Conservation (phyloP, 2,888 invertebrate species). For the Toxonevra muliebris region DNA sequence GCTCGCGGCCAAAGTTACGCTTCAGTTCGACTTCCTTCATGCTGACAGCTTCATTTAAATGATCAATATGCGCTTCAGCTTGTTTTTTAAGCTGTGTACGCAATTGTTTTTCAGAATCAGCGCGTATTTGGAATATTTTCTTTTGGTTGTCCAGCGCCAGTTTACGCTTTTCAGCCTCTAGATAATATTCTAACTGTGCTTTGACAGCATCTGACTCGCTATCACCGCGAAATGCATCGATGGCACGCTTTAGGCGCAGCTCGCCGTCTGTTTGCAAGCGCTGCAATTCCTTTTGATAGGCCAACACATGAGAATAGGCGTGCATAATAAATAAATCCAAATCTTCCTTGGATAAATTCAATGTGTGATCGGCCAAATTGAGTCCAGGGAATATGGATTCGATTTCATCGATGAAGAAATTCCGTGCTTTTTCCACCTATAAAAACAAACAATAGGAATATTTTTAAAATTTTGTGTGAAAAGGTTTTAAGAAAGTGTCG, state of each 20-base stretch:
- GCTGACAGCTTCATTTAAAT: conserved; percentile 76
- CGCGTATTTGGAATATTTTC: conserved; percentile 71
- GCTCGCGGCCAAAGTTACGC: conserved; percentile 67
- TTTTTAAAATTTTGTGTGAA: too few relatives aligned
- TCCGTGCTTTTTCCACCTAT: conserved; percentile 68
- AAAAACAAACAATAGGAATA: conserved; percentile 13
- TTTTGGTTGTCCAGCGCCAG: conserved; percentile 77
- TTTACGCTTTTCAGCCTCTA: conserved; percentile 74
- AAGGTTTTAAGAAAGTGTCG: too few relatives aligned
- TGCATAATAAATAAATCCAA: conserved; percentile 82
- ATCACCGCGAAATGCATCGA: conserved; percentile 70
- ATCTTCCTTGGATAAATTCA: conserved; percentile 71
- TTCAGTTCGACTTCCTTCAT: conserved; percentile 67
- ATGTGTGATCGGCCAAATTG: conserved; percentile 73
- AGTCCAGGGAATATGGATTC: conserved; percentile 78
- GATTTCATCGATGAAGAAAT: conserved; percentile 72
- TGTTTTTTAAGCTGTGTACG: conserved; percentile 84
- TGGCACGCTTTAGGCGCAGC: conserved; percentile 71
- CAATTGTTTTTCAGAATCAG: conserved; percentile 76
- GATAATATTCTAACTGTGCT: conserved; percentile 73
- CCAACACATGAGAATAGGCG: conserved; percentile 79
- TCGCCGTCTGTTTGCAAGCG: conserved; percentile 75
- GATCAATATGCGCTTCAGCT: conserved; percentile 85
- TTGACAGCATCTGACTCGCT: conserved; percentile 68
- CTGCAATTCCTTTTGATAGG: conserved; percentile 79